Evolutionary conservation across 2,113 vertebrate species (phyloP).

Genomic region (Chlorocebus sabaeus): DNA sequence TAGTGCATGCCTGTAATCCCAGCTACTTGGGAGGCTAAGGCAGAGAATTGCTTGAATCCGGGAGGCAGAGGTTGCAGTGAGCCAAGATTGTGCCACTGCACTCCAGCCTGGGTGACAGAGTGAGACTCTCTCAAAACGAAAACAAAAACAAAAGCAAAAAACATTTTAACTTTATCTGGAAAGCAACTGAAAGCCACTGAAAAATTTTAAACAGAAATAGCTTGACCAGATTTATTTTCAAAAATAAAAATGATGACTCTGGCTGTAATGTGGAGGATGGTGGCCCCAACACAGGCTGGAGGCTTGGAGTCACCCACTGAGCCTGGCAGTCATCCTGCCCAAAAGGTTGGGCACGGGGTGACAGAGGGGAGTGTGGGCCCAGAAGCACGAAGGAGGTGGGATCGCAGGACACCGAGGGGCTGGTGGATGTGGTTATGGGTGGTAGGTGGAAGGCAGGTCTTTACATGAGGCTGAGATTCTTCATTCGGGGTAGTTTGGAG

Average conservation of each 20-base stretch:
- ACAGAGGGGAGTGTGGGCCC: accelerated
- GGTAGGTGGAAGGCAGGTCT: background rate
- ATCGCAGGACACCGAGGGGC: background rate
- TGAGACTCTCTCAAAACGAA: too few species aligned
- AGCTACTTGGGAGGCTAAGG: too few species aligned
- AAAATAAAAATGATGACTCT: background rate
- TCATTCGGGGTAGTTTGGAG: background rate
- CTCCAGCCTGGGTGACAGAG: too few species aligned
- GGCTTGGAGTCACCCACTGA: background rate
- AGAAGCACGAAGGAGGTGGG: background rate
- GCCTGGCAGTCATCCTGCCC: background rate
- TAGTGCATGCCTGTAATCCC: too few species aligned
- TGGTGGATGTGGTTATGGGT: accelerated
- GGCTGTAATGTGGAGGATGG: background rate
- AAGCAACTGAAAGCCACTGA: background rate
- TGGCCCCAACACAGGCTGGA: background rate
- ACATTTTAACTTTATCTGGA: background rate
- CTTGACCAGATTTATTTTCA: background rate
- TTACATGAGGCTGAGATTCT: background rate
- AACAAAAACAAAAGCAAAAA: too few species aligned
- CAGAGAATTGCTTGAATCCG: too few species aligned
- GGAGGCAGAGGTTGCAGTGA: too few species aligned
- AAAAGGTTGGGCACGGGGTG: accelerated
- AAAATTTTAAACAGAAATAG: background rate
- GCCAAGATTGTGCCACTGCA: too few species aligned